Conservation (phyloP, 2,797 vertebrate genomes). For the Crenuchus spilurus region DNA sequence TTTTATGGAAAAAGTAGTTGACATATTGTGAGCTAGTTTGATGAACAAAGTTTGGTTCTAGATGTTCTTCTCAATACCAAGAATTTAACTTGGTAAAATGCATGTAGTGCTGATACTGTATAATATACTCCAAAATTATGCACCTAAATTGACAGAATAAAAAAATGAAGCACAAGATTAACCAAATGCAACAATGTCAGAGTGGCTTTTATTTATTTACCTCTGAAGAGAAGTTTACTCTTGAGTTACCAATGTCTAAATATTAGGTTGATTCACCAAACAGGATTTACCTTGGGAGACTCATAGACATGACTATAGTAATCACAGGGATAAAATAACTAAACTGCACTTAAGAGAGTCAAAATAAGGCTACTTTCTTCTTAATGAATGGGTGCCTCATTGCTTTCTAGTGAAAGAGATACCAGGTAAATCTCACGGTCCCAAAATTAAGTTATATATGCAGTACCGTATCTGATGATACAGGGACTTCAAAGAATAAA, state of each 20-base stretch:
- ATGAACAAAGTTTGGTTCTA: no score
- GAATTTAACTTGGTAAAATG: no score
- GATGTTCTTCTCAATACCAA: no score
- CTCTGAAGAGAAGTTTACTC: neutral
- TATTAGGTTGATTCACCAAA: neutral
- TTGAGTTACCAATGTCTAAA: neutral
- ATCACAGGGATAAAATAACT: conserved; percentile 45
- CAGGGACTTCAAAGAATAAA: conserved; percentile 39
- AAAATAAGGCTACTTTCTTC: conserved; percentile 32
- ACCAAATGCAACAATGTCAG: no score
- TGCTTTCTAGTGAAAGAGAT: conserved; percentile 32
- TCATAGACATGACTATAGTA: conserved; percentile 23
- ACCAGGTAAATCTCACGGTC: conserved; percentile 29
- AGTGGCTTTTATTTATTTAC: neutral
- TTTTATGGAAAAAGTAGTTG: no score
- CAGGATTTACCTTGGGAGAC: neutral
- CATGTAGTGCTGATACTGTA: no score
- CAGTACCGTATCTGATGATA: conserved; percentile 34
- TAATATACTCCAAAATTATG: neutral
- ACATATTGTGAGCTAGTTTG: no score
- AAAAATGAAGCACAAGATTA: neutral
- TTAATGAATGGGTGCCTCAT: conserved; percentile 32
- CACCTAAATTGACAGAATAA: no score
- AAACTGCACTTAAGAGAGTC: conserved; percentile 32
- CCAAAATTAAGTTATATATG: conserved; percentile 46